phyloP scores from a whole-genome alignment of 92 coral and sea anemone genomes.

The Porites rus region DNA sequence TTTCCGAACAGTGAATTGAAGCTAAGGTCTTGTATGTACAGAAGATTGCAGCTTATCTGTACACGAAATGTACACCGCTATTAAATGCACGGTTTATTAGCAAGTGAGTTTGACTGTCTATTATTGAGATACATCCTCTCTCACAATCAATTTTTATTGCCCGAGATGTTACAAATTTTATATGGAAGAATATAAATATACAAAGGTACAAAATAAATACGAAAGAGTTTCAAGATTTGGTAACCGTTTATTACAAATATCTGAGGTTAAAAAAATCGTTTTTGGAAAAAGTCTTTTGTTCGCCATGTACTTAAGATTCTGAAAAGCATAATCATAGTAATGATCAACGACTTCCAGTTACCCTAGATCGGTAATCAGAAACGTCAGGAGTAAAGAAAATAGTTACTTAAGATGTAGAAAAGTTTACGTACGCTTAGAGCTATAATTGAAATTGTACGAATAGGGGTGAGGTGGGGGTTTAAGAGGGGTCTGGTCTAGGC shows the following conservation, averaged over 20 bases:
- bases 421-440: neutral
- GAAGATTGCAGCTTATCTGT: too few relatives aligned
- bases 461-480: neutral
- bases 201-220: conserved; percentile 64
- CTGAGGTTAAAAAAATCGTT: conserved; percentile 37
- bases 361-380: neutral
- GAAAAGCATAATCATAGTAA: neutral
- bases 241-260: conserved; percentile 49
- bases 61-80: neutral
- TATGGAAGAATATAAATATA: conserved; percentile 61
- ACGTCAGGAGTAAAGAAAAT: neutral
- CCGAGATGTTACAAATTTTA: conserved; percentile 47
- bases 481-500: neutral
- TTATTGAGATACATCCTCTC: conserved; percentile 7
- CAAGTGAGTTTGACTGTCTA: conserved; percentile 22
- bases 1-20: too few relatives aligned
- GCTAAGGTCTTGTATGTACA: too few relatives aligned
- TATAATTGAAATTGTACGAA: neutral
- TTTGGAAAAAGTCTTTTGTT: conserved; percentile 34
- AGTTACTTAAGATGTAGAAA: neutral
- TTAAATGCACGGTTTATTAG: conserved; percentile 43
- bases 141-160: conserved; percentile 46
- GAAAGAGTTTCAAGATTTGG: conserved; percentile 44
- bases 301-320: neutral
- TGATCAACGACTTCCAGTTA: neutral